Conservation (phyloP, 2,888 invertebrate genomes). For the Calephelis perditalis region DNA sequence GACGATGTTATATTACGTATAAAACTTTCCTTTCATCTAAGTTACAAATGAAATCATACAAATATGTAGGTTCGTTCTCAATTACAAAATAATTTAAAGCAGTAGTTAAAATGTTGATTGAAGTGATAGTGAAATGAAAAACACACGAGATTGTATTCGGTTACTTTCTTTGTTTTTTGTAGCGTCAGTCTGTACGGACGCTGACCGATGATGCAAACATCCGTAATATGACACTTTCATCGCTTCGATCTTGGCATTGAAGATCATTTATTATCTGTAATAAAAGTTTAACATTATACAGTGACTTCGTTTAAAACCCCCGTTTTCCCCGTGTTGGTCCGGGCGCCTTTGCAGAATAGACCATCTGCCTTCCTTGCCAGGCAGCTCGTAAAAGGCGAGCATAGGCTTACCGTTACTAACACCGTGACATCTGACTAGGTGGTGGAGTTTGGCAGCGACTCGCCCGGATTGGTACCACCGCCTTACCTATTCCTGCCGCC, state of each 20-base stretch:
- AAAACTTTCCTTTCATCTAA: not conserved
- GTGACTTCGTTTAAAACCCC: not conserved
- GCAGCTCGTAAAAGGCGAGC: too few species aligned
- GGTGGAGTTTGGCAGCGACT: too few species aligned
- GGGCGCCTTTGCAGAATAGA: too few species aligned
- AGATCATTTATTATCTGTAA: conserved; percentile 3
- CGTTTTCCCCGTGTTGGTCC: too few species aligned
- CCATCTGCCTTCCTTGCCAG: too few species aligned
- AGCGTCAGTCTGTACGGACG: conserved; percentile 3
- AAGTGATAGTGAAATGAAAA: conserved; percentile 12
- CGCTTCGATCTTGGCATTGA: conserved; percentile 19
- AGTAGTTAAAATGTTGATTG: conserved; percentile 6
- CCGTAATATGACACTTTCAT: conserved; percentile 17
- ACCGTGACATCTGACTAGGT: too few species aligned
- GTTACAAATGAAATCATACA: not conserved
- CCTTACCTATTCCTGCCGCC: too few species aligned
- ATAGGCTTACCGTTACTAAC: too few species aligned
- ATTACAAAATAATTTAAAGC: conserved; percentile 4
- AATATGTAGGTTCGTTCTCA: not conserved
- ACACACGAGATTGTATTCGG: conserved; percentile 3
- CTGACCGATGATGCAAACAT: conserved; percentile 20
- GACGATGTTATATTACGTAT: too few species aligned
- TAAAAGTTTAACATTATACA: not conserved
- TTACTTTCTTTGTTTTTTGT: conserved; percentile 11
- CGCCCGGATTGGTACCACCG: too few species aligned